phyloP scores from a whole-genome alignment of 2,888 invertebrate genomes.

The Lamproptera curius region DNA sequence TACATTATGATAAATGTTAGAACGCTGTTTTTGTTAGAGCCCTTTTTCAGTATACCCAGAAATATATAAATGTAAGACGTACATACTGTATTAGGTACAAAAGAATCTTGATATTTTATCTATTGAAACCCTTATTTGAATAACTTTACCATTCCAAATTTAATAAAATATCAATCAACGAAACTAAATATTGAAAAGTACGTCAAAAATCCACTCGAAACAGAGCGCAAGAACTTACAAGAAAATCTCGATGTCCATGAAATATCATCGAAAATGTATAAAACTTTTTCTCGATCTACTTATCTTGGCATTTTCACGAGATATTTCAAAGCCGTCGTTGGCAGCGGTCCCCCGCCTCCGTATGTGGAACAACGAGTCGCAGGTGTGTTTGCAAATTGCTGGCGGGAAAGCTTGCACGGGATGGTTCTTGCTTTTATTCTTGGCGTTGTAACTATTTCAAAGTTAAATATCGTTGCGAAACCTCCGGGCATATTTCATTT shows the following conservation, averaged over 20 bases:
- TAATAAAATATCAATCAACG: no score
- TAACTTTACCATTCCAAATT: no score
- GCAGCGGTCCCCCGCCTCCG: constrained; percentile 9
- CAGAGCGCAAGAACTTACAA: no score
- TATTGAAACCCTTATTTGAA: no score
- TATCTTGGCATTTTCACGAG: constrained; percentile 2
- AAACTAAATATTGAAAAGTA: no score
- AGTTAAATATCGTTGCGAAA: constrained; percentile 4
- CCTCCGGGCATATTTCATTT: background rate
- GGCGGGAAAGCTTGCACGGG: constrained; percentile 23
- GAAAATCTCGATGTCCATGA: background rate
- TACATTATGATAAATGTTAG: no score
- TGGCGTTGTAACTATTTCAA: constrained; percentile 11
- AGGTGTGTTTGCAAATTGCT: constrained; percentile 47
- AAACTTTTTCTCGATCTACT: constrained; percentile 1
- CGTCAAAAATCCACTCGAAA: no score
- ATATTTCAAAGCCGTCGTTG: constrained; percentile 8
- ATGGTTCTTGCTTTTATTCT: constrained; percentile 27
- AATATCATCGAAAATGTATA: background rate
- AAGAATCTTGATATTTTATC: no score
- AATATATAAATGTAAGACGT: no score
- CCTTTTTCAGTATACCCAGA: no score
- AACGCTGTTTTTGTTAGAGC: no score
- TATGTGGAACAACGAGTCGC: constrained; percentile 28
- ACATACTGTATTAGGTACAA: no score